Evolutionary conservation across 2,888 invertebrate species (phyloP).

Genomic region (Uropetala carovei): DNA sequence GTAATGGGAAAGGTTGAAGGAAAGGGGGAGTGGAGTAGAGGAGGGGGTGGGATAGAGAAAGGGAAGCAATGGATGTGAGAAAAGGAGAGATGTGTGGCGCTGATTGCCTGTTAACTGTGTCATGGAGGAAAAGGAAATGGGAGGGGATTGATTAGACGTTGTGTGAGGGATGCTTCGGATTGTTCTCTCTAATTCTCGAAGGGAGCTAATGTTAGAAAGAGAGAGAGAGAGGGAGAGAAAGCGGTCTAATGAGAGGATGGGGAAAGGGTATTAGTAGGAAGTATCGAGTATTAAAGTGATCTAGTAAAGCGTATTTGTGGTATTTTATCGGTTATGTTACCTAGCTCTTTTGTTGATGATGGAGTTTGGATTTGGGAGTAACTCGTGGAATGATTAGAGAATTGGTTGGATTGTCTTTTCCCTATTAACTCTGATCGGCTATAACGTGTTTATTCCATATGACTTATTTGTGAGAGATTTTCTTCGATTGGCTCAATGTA

Average conservation of each 20-base stretch:
- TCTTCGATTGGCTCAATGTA: too few species aligned
- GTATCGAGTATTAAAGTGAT: neutral
- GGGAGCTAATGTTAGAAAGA: neutral
- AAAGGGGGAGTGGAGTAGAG: neutral
- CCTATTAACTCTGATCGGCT: too few species aligned
- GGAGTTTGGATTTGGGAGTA: too few species aligned
- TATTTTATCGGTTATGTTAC: too few species aligned
- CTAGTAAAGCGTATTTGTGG: neutral
- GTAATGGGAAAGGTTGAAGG: neutral
- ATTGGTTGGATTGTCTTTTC: too few species aligned
- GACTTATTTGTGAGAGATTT: too few species aligned
- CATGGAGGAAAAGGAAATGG: neutral
- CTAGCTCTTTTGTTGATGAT: too few species aligned
- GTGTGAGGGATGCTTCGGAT: neutral
- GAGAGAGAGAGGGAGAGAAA: neutral
- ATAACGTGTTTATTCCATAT: too few species aligned
- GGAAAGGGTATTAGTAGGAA: neutral
- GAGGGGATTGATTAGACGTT: constrained; percentile 36
- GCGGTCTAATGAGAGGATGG: neutral
- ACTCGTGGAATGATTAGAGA: too few species aligned
- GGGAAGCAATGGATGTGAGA: neutral
- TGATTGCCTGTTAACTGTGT: constrained; percentile 43
- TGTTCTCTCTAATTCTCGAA: neutral
- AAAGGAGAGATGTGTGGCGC: neutral
- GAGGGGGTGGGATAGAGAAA: too few species aligned